Conservation (phyloP, 2,888 invertebrate genomes). For the Antheraea assamensis region DNA sequence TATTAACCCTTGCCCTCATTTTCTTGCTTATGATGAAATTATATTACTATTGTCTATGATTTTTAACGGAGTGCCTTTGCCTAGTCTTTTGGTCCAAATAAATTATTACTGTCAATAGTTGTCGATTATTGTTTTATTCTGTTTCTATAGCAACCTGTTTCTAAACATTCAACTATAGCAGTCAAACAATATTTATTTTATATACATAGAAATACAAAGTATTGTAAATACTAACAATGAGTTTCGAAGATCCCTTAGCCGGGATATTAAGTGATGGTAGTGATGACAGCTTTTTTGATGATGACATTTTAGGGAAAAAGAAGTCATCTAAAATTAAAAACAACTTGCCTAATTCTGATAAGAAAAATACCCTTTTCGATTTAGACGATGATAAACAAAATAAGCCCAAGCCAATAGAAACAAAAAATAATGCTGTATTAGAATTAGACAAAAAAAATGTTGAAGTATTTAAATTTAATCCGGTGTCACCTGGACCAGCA, state of each 20-base stretch:
- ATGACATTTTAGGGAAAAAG: constrained; percentile 78
- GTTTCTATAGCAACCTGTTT: constrained; percentile 65
- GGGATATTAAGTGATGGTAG: constrained; percentile 86
- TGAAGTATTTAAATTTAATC: constrained; percentile 47
- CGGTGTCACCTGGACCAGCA: constrained; percentile 48
- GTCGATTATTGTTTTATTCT: constrained; percentile 28
- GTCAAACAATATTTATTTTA: background rate
- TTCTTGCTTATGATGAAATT: too few relatives aligned
- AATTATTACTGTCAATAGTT: background rate
- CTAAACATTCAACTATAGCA: constrained; percentile 44
- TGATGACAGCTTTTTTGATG: constrained; percentile 88
- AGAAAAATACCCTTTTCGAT: constrained; percentile 70
- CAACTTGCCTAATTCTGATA: constrained; percentile 54
- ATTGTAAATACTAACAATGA: constrained; percentile 72
- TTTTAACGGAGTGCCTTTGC: too few relatives aligned
- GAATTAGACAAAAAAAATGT: constrained; percentile 44
- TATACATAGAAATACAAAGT: background rate
- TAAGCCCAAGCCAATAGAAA: constrained; percentile 34
- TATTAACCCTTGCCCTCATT: too few relatives aligned
- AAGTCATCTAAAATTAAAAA: constrained; percentile 60
- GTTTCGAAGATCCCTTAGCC: constrained; percentile 84
- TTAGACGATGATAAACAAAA: constrained; percentile 50
- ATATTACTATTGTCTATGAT: too few relatives aligned
- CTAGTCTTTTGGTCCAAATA: background rate
- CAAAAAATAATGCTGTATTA: constrained; percentile 47